phyloP scores from a whole-genome alignment of 1,140 invertebrate genomes.

The Sinonovacula constricta region DNA sequence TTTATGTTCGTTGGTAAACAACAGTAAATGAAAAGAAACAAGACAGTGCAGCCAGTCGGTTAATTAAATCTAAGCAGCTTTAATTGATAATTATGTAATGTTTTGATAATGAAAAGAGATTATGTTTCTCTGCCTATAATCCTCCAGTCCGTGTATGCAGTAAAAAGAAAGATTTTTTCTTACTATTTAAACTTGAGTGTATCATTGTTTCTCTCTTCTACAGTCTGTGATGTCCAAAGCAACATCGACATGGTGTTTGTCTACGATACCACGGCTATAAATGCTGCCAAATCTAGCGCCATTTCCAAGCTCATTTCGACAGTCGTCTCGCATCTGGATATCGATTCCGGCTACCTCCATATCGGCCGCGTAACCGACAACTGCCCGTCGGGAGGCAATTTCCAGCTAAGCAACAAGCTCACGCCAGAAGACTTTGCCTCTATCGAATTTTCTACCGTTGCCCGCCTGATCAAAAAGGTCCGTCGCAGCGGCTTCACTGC shows the following conservation, averaged over 20 bases:
- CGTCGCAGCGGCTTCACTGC: slow-evolving; percentile 37
- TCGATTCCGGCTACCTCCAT: slow-evolving; percentile 53
- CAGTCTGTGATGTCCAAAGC: slow-evolving; percentile 50
- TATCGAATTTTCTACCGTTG: slow-evolving; percentile 31
- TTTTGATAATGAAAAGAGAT: no score
- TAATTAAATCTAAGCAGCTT: no score
- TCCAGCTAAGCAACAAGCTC: slow-evolving; percentile 51
- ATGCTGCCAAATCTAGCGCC: slow-evolving; percentile 24
- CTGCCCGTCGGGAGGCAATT: slow-evolving; percentile 58
- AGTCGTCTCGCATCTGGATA: slow-evolving; percentile 55
- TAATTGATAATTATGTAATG: no score
- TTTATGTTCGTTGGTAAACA: no score
- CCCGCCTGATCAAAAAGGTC: slow-evolving; percentile 52
- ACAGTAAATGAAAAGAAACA: no score
- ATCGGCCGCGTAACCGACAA: slow-evolving; percentile 59
- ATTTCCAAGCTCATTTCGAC: slow-evolving; percentile 58
- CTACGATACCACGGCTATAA: slow-evolving; percentile 59
- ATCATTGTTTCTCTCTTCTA: slow-evolving; percentile 20
- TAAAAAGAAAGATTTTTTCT: no score
- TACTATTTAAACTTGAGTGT: not conserved
- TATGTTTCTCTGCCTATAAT: no score
- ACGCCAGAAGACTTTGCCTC: slow-evolving; percentile 18
- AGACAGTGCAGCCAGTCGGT: no score
- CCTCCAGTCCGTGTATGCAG: no score
- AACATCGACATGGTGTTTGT: slow-evolving; percentile 65